Conservation (phyloP, 92 coral and sea anemone species). For the Paragorgia papillata region DNA sequence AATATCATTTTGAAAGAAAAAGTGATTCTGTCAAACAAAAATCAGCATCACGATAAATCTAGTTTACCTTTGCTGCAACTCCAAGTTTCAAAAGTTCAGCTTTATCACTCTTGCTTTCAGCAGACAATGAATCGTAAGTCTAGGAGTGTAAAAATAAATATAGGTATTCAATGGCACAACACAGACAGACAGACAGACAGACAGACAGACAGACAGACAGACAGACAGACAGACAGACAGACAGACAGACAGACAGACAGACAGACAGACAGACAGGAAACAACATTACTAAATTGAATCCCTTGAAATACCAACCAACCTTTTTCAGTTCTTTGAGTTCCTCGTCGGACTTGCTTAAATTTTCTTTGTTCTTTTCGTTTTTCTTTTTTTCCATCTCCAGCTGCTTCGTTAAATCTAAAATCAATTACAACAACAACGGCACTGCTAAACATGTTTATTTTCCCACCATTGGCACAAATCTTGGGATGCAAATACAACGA, state of each 20-base stretch:
- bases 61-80: conserved; percentile 83
- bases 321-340: conserved; percentile 91
- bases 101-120: conserved; percentile 89
- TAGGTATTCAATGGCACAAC: too few relatives aligned
- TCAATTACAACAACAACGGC: not conserved
- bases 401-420: conserved; percentile 76
- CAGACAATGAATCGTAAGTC: conserved; percentile 78
- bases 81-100: conserved; percentile 86
- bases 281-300: too few relatives aligned
- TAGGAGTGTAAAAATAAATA: conserved; percentile 12
- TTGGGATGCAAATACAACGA: too few relatives aligned
- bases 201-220: too few relatives aligned
- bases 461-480: not conserved
- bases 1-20: not conserved
- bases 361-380: conserved; percentile 81
- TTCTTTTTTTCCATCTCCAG: conserved; percentile 94
- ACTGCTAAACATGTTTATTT: not conserved
- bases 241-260: too few relatives aligned
- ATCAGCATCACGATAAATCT: too few relatives aligned
- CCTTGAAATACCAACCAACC: too few relatives aligned
- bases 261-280: too few relatives aligned
- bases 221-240: too few relatives aligned
- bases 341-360: conserved; percentile 78
- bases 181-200: too few relatives aligned
- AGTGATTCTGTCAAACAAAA: not conserved